Percentiles rank a stretch among this genome's conserved stretches.
These are phyloP conservation scores for Choloepus didactylus DNA, from an alignment of 2,797 vertebrate genomes.

Conservation along the genomic window DNA sequence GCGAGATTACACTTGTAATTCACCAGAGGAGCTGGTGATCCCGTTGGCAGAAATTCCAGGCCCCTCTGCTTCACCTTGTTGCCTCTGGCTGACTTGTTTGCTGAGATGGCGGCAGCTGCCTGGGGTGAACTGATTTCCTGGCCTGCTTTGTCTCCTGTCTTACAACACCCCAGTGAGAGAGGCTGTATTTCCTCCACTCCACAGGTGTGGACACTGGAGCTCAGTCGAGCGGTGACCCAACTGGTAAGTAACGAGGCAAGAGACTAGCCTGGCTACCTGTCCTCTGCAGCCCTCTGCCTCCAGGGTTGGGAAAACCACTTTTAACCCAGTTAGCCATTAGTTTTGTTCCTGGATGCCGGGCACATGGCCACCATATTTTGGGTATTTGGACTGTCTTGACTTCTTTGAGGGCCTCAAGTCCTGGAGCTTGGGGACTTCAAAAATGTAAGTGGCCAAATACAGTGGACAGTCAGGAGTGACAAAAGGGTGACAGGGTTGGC, in stretches of 20 bases:
- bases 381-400: not conserved
- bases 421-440: not conserved
- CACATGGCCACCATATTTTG: not conserved
- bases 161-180: not conserved
- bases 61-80: slow-evolving; percentile 33
- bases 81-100: slow-evolving; percentile 15
- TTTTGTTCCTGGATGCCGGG: not conserved
- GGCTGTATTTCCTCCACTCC: not conserved
- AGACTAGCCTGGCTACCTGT: not conserved
- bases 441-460: not conserved
- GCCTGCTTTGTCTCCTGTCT: not conserved
- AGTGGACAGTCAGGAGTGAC: not conserved
- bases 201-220: not conserved
- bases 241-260: not conserved
- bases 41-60: slow-evolving; percentile 52
- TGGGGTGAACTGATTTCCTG: not conserved
- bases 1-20: not conserved
- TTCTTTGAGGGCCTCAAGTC: not conserved
- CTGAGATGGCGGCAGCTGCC: slow-evolving; percentile 50
- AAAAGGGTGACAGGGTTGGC: not conserved
- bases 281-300: not conserved
- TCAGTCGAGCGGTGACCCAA: not conserved
- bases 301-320: not conserved
- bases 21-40: not conserved
- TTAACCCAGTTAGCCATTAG: not conserved